Base-by-base conservation (phyloP, 2,888 invertebrate species). In the Coremacera marginata region DNA sequence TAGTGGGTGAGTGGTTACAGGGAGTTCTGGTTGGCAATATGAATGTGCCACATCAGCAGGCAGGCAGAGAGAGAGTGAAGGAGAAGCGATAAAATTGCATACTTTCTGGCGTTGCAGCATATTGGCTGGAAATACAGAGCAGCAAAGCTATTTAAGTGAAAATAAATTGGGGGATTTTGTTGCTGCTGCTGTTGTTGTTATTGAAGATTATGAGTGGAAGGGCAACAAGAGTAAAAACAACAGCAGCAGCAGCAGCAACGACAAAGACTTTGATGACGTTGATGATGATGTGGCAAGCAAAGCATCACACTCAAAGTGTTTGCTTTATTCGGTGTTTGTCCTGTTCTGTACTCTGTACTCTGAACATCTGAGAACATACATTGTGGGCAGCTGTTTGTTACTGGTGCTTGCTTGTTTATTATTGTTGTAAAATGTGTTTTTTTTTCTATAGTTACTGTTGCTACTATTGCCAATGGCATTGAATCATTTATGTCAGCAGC, bases 201-300 rank as follows among this genome's bases (percentile, higher is more conserved):
- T 68, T 49, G 67, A 9, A 67, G 67, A 67, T 67, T 67, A 67
- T 57, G 57, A 31, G 31, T 31, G 37, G 71, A 71, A 55, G 31
- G 71, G 19, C 67, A 44, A 37, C 44, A 68, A 51, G 16, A 49
- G n/a, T 25, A 51, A 25, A 22, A 49, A 44, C 68, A 68, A 27
- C 31, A 22, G 8, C 44, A 68, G 44, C 22, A 25, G 27, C 60
- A 60, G 27, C 60, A 63, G n/a, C 34, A n/a, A 34, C 16, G 8
- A 9, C 34, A 19, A 16, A 11, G 65, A 65, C 9, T 5, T 31
- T 62, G 62, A 62, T 25, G 62, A 62, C 34, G 37, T 19, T 22
- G 44, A 67, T 67, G 67, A 67, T 67, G 67, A 37, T 34, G 37
- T 67, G 67, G 67, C 31, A 67, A 37, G n/a, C 67, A 67, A 67